Percentiles rank a stretch among this genome's conserved stretches.
These are phyloP conservation scores for Argyra leucocephala DNA, from an alignment of 2,888 invertebrate genomes.

Conservation along the genomic window DNA sequence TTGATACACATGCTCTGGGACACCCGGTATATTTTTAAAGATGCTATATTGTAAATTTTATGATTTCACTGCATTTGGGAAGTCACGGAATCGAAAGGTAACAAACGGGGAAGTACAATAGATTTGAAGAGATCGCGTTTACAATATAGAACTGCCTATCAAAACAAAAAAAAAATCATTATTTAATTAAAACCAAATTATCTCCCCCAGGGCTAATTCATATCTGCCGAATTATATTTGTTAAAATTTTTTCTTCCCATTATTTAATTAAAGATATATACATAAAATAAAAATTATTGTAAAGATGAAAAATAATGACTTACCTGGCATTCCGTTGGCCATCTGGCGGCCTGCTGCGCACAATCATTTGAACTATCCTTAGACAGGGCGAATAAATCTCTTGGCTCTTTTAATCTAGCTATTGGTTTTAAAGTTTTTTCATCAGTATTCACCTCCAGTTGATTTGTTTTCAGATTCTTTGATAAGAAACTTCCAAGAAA, in stretches of 20 bases:
- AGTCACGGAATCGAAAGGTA: too few relatives aligned
- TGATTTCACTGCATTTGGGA: too few relatives aligned
- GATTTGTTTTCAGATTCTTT: conserved; percentile 54
- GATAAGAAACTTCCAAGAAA: conserved; percentile 42
- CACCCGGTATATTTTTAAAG: too few relatives aligned
- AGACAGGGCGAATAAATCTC: conserved; percentile 62
- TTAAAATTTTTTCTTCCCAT: not conserved
- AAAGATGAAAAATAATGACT: conserved; percentile 23
- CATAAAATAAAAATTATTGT: not conserved
- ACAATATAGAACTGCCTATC: too few relatives aligned
- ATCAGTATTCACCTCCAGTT: conserved; percentile 60
- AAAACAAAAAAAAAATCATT: too few relatives aligned
- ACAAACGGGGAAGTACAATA: too few relatives aligned
- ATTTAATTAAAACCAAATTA: too few relatives aligned
- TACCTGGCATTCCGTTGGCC: conserved; percentile 86
- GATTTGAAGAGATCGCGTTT: too few relatives aligned
- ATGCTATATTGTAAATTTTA: too few relatives aligned
- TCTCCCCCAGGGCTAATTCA: too few relatives aligned
- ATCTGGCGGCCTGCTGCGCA: conserved; percentile 69
- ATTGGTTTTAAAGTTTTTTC: conserved; percentile 53
- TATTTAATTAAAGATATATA: not conserved
- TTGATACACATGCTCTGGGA: too few relatives aligned
- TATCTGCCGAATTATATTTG: not conserved
- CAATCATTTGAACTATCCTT: conserved; percentile 56
- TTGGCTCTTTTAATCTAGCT: conserved; percentile 57